These are phyloP conservation scores for Idaea dimidiata DNA, from an alignment of 2,888 invertebrate genomes.

Conservation along the genomic window DNA sequence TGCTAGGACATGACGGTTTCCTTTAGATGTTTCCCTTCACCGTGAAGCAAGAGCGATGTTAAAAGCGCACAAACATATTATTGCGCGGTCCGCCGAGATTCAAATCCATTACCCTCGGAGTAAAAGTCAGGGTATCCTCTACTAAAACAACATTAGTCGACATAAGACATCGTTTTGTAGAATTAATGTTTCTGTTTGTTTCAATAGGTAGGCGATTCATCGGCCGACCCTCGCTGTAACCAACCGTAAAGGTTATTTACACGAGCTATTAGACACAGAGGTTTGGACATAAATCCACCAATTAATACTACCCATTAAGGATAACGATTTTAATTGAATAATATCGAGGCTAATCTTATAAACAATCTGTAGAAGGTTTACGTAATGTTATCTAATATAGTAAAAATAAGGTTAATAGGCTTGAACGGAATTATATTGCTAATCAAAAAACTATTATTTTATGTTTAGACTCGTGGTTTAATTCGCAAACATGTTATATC, in stretches of 20 bases:
- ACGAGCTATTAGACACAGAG: conserved; percentile 47
- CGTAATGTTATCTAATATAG: background rate
- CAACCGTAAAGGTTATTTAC: conserved; percentile 52
- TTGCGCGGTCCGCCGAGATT: too few species aligned
- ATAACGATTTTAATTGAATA: background rate
- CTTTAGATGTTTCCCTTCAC: too few species aligned
- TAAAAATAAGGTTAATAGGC: background rate
- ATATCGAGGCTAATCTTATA: background rate
- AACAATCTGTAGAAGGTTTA: conserved; percentile 1
- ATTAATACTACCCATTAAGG: background rate
- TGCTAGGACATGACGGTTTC: too few species aligned
- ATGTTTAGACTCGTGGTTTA: too few species aligned
- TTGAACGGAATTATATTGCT: background rate
- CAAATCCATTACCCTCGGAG: too few species aligned
- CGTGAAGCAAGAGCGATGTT: too few species aligned
- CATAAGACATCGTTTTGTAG: background rate
- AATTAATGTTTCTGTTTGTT: background rate
- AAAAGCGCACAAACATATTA: too few species aligned
- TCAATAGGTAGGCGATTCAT: conserved; percentile 30
- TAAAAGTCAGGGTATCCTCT: too few species aligned
- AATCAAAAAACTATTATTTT: background rate
- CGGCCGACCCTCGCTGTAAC: conserved; percentile 33
- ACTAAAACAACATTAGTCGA: background rate
- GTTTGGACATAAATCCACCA: conserved; percentile 14
- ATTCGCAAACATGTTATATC: too few species aligned